Base-by-base conservation (phyloP, 2,113 vertebrate species). In the Quiscalus mexicanus region DNA sequence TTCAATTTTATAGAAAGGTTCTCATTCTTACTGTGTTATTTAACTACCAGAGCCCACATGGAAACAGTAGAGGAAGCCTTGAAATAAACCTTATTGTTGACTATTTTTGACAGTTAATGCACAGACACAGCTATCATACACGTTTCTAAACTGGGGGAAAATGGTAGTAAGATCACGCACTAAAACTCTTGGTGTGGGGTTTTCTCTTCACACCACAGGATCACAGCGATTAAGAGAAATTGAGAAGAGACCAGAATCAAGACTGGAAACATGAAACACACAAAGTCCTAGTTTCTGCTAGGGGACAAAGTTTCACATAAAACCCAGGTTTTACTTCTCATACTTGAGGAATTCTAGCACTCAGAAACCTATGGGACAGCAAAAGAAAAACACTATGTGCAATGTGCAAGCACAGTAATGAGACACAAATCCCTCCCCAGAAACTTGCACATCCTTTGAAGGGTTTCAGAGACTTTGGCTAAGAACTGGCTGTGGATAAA, bases 141-240 rank as follows among this genome's bases (percentile, higher is more conserved):
- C 24, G 20, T 63, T 63, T 52, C 78, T 71, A 41, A 70, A 52
- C 11, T 24, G 11, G 4, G 18, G 20, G 6, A 0, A 58, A 56
- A 63, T 0, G 7, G 8, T 11, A 59, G 21, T 12, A 45, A 58
- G 55, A n/a, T 53, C 31, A 37, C 0, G 1, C n/a, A 21, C 30
- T 10, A 1, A 22, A 39, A 37, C 17, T 55, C 15, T 31, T 53
- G 31, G 12, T 62, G 39, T 30, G 55, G 53, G 15, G 7, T 41
- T 83, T 73, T 22, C 15, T 63, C 49, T 75, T 69, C 63, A 37
- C 23, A 41, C 16, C 28, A 55, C 23, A 59, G 39, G 25, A 87
- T 47, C 0, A 68, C n/a, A 65, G 31, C 33, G 23, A 60, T 41
- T 6, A 42, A 56, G 21, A 90, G 28, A 78, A 79, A 50, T 10